A percentile compares a stretch with the other conserved stretches of the same genome.
These are phyloP conservation scores for Thecophora atra DNA, from an alignment of 2,888 invertebrate species.

Conservation along the genomic window DNA sequence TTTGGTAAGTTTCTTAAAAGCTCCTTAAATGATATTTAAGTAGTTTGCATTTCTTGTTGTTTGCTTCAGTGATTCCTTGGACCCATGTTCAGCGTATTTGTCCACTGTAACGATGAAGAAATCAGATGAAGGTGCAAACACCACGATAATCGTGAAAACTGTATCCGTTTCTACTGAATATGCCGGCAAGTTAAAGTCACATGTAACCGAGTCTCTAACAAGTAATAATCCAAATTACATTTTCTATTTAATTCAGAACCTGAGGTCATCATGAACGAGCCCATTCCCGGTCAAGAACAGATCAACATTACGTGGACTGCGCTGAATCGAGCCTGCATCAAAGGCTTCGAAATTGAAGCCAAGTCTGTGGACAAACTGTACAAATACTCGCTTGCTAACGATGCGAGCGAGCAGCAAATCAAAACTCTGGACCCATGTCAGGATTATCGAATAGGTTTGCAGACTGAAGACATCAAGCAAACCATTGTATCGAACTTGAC, in stretches of 20 bases:
- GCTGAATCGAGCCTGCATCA: constrained; percentile 53
- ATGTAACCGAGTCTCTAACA: not conserved
- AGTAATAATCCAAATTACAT: not conserved
- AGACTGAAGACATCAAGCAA: constrained; percentile 49
- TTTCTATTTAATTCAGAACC: constrained; percentile 10
- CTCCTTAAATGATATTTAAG: not conserved
- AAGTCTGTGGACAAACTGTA: constrained; percentile 43
- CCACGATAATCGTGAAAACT: constrained; percentile 40
- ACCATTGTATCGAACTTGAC: constrained; percentile 45
- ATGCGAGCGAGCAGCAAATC: constrained; percentile 47
- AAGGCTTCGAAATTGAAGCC: constrained; percentile 49
- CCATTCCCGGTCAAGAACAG: constrained; percentile 29
- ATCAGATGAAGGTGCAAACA: constrained; percentile 35
- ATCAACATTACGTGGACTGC: constrained; percentile 54
- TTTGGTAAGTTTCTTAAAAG: constrained; percentile 50
- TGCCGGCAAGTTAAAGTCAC: constrained; percentile 13
- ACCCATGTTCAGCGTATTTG: constrained; percentile 58
- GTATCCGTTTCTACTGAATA: constrained; percentile 39
- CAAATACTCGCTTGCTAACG: constrained; percentile 41
- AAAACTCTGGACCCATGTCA: constrained; percentile 51
- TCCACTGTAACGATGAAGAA: constrained; percentile 47
- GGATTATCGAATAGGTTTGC: constrained; percentile 50
- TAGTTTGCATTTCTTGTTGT: not conserved
- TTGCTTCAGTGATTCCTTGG: constrained; percentile 52
- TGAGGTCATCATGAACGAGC: not conserved